These are phyloP conservation scores for Manduca sexta DNA, from an alignment of 1,140 invertebrate genomes.

Conservation along the genomic window DNA sequence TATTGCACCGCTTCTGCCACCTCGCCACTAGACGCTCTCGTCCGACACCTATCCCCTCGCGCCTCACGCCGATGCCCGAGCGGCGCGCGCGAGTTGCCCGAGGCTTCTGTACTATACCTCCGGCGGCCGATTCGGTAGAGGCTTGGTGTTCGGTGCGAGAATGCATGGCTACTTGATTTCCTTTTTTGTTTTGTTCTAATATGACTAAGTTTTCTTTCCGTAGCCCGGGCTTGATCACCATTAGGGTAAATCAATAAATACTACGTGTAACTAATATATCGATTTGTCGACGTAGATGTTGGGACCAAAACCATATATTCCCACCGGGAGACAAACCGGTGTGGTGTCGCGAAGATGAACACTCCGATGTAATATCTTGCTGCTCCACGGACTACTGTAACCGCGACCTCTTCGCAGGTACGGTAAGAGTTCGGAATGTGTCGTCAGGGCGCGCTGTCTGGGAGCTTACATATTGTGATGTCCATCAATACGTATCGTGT, in stretches of 20 bases:
- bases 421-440: conserved; percentile 44
- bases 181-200: conserved; percentile 47
- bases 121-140: conserved; percentile 12
- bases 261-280: conserved; percentile 31
- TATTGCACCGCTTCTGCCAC: conserved; percentile 37
- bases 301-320: conserved; percentile 67
- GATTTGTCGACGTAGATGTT: conserved; percentile 73
- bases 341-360: conserved; percentile 74
- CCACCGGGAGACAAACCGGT: conserved; percentile 76
- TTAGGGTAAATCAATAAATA: conserved; percentile 17
- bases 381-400: conserved; percentile 78
- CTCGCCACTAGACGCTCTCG: conserved; percentile 17
- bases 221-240: conserved; percentile 65
- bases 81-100: conserved; percentile 5
- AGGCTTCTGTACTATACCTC: too few species aligned
- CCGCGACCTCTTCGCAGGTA: conserved; percentile 63
- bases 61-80: conserved; percentile 1
- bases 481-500: conserved; percentile 37
- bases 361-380: conserved; percentile 74
- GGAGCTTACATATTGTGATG: conserved; percentile 63
- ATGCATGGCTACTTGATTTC: conserved; percentile 46
- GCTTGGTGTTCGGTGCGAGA: conserved; percentile 42
- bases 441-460: conserved; percentile 38
- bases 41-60: conserved; percentile 7
- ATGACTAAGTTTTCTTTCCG: conserved; percentile 51